A percentile compares a stretch with the other conserved stretches of the same genome.
Evolutionary conservation across 2,888 invertebrate genomes (phyloP).

Genomic region (Deilephila porcellus): DNA sequence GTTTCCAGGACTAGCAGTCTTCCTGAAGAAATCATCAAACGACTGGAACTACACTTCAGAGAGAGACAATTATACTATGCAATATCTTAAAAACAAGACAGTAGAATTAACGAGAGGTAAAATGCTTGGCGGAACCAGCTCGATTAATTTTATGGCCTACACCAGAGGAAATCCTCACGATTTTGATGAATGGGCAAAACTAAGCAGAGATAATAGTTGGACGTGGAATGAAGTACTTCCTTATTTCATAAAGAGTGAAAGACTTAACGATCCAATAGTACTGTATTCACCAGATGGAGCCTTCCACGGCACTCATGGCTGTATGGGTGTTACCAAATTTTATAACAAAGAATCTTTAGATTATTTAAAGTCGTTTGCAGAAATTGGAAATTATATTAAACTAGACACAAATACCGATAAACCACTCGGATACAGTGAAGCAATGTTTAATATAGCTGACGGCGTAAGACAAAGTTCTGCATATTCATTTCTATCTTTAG

Average conservation of each 20-base stretch:
- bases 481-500: constrained; percentile 67
- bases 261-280: constrained; percentile 40
- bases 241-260: constrained; percentile 55
- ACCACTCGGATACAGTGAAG: constrained; percentile 68
- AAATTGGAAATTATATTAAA: constrained; percentile 65
- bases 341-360: constrained; percentile 37
- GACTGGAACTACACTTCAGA: constrained; percentile 56
- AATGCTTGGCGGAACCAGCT: constrained; percentile 59
- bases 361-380: constrained; percentile 62
- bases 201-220: constrained; percentile 51
- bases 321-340: constrained; percentile 59
- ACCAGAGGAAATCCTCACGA: constrained; percentile 54
- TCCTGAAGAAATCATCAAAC: constrained; percentile 41
- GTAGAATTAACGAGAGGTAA: constrained; percentile 49
- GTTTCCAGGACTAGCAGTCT: constrained; percentile 45
- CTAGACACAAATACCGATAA: constrained; percentile 35
- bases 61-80: constrained; percentile 37
- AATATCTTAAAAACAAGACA: constrained; percentile 34
- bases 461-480: constrained; percentile 77
- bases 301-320: constrained; percentile 65
- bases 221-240: constrained; percentile 51
- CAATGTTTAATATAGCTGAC: constrained; percentile 69
- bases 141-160: constrained; percentile 54
- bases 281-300: constrained; percentile 35
- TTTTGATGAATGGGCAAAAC: constrained; percentile 52